phyloP scores from a whole-genome alignment of 1,140 invertebrate species.

The Ceratina japonica region DNA sequence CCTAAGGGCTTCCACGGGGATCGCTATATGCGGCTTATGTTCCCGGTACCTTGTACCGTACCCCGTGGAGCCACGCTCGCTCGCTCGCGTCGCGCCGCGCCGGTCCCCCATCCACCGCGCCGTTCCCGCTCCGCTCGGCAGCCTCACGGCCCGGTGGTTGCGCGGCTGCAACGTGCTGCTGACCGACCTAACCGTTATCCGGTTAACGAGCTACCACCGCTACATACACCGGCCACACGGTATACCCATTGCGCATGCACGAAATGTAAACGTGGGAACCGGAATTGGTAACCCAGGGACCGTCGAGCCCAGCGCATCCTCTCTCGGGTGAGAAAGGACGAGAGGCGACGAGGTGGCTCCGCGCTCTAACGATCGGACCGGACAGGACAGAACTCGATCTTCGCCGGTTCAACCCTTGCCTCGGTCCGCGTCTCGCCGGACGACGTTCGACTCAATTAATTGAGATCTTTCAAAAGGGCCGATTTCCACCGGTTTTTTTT shows the following conservation, averaged over 20 bases:
- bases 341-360: slow-evolving; percentile 43
- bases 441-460: no score
- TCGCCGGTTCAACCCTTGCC: slow-evolving; percentile 12
- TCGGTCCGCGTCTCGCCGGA: no score
- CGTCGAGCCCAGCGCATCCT: slow-evolving; percentile 48
- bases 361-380: slow-evolving; percentile 21
- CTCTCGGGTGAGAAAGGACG: slow-evolving; percentile 59
- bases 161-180: slow-evolving; percentile 60
- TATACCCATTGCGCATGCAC: slow-evolving; percentile 78
- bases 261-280: slow-evolving; percentile 81
- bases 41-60: slow-evolving; percentile 56
- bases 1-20: slow-evolving; percentile 61
- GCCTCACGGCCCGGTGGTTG: slow-evolving; percentile 58
- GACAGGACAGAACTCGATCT: background rate
- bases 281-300: slow-evolving; percentile 73
- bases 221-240: slow-evolving; percentile 64
- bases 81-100: background rate
- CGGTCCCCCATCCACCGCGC: slow-evolving; percentile 5
- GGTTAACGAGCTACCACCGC: slow-evolving; percentile 79
- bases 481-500: no score
- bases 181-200: slow-evolving; percentile 76
- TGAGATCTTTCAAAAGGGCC: no score
- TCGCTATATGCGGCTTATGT: slow-evolving; percentile 50
- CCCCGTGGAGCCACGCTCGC: slow-evolving; percentile 55
- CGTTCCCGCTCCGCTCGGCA: slow-evolving; percentile 5